phyloP scores from a whole-genome alignment of 2,888 invertebrate species.

The Cerastoderma edule region DNA sequence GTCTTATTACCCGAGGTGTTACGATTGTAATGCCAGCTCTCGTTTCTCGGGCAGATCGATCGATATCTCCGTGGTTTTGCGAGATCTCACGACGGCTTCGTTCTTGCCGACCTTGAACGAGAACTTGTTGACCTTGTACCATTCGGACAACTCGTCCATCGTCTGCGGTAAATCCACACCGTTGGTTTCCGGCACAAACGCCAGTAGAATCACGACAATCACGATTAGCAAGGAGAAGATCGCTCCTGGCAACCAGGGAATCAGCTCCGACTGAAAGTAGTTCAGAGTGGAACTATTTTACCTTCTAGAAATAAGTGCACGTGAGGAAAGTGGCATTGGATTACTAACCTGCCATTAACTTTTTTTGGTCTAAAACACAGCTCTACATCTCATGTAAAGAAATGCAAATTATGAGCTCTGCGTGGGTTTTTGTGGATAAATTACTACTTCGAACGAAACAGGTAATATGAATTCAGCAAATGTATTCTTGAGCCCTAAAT shows the following conservation, averaged over 20 bases:
- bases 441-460: background rate
- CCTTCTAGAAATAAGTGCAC: background rate
- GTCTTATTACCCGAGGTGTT: no score
- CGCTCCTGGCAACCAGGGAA: constrained; percentile 59
- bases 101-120: no score
- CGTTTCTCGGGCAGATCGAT: no score
- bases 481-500: no score
- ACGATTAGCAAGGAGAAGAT: constrained; percentile 55
- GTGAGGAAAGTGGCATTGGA: background rate
- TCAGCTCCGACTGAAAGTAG: constrained; percentile 49
- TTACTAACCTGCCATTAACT: background rate
- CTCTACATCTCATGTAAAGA: background rate
- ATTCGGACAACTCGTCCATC: constrained; percentile 57
- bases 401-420: background rate
- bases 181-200: constrained; percentile 64
- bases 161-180: constrained; percentile 61
- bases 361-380: background rate
- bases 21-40: no score
- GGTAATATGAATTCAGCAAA: no score
- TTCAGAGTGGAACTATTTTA: background rate
- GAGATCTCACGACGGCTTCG: no score
- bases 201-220: constrained; percentile 40
- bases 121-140: constrained; percentile 57
- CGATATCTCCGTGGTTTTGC: background rate
- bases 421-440: background rate